Conservation (phyloP, 2,113 vertebrate genomes). For the Callocephalon fimbriatum region DNA sequence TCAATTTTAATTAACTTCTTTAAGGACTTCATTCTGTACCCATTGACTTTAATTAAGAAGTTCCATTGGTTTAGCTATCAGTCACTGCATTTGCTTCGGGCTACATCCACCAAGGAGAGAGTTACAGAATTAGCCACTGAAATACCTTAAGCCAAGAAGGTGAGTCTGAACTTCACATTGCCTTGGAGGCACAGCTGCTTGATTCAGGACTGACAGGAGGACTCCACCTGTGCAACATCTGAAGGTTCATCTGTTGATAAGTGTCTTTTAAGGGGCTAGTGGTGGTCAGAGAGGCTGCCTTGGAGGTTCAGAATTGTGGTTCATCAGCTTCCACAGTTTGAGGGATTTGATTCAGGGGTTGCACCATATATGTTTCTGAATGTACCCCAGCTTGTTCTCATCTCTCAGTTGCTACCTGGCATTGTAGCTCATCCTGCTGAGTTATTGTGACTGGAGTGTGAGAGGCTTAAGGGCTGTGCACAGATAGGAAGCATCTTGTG, state of each 20-base stretch:
- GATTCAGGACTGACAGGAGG: background rate
- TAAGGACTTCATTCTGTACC: background rate
- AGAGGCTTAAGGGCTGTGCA: rapidly evolving
- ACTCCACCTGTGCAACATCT: background rate
- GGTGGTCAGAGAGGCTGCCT: background rate
- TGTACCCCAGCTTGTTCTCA: background rate
- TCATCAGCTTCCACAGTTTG: rapidly evolving
- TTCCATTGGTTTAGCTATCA: background rate
- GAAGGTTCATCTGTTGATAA: background rate
- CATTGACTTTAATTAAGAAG: constrained; percentile 37
- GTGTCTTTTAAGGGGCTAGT: no score
- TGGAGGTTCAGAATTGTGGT: rapidly evolving
- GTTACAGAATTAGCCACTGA: background rate
- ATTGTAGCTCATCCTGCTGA: rapidly evolving
- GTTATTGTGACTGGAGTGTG: background rate
- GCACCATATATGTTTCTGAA: rapidly evolving
- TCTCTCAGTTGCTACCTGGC: background rate
- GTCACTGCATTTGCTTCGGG: background rate
- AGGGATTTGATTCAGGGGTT: background rate
- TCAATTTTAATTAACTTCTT: constrained; percentile 49
- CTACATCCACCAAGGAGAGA: background rate
- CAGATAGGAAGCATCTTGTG: rapidly evolving
- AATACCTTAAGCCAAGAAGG: background rate
- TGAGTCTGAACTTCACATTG: background rate
- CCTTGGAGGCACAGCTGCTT: background rate